Conservation (phyloP, 2,113 vertebrate genomes). For the Triplophysa dalaica region DNA sequence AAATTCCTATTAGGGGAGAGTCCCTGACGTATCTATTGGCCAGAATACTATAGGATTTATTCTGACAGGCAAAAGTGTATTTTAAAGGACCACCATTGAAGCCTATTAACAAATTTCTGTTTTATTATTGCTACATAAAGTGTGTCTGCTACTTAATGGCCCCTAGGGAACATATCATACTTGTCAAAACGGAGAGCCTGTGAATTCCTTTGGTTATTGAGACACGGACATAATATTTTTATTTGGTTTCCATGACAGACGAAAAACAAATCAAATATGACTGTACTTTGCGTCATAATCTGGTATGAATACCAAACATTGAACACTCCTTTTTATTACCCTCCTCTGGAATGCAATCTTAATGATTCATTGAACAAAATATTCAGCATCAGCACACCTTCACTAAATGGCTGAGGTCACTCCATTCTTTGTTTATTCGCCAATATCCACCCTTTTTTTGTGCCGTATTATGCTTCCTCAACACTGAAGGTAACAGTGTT, state of each 20-base stretch:
- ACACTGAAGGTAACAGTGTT: slow-evolving; percentile 60
- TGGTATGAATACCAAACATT: slow-evolving; percentile 24
- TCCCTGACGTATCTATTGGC: too few species aligned
- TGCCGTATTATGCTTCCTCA: slow-evolving; percentile 49
- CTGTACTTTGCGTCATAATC: slow-evolving; percentile 4
- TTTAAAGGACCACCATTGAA: not conserved
- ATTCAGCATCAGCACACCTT: slow-evolving; percentile 8
- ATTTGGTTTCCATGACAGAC: slow-evolving; percentile 39
- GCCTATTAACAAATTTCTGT: not conserved
- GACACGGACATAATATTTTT: slow-evolving; percentile 14
- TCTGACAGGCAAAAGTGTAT: too few species aligned
- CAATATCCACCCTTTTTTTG: slow-evolving; percentile 28
- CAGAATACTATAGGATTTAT: too few species aligned
- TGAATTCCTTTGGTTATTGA: slow-evolving; percentile 2
- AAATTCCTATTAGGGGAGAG: too few species aligned
- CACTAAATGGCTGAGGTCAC: not conserved
- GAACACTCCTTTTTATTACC: slow-evolving; percentile 18
- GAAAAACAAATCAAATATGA: slow-evolving; percentile 40
- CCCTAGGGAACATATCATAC: not conserved
- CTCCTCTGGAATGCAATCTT: slow-evolving; percentile 5
- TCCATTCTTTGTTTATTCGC: slow-evolving; percentile 23
- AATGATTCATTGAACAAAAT: slow-evolving; percentile 44
- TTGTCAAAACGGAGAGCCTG: slow-evolving; percentile 12
- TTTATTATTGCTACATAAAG: not conserved
- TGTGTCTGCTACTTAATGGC: not conserved